These are phyloP conservation scores for Manacus vitellinus DNA, from an alignment of 2,113 vertebrate species.

Conservation along the genomic window DNA sequence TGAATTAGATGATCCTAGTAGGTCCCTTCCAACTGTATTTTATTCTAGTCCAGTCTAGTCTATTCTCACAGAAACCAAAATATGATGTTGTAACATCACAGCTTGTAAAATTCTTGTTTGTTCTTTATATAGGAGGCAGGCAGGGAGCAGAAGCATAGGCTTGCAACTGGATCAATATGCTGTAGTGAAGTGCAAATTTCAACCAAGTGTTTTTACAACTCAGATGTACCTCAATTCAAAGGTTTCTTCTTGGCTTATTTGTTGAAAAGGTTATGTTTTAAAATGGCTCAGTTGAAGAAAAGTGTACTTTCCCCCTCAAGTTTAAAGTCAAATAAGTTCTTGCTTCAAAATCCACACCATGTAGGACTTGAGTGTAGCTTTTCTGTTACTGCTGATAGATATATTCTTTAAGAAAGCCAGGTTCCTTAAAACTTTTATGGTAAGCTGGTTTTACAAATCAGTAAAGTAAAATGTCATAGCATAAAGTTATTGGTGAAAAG, in stretches of 20 bases:
- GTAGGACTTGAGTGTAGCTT: not conserved
- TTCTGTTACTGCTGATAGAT: not conserved
- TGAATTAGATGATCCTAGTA: not conserved
- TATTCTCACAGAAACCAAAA: not conserved
- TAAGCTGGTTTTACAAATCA: not conserved
- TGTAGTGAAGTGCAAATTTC: not conserved
- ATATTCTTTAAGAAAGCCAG: not conserved
- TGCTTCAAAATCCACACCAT: not conserved
- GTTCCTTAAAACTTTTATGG: not conserved
- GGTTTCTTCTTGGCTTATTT: not conserved
- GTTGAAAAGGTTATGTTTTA: not conserved
- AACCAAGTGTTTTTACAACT: not conserved
- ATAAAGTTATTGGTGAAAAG: constrained; percentile 25
- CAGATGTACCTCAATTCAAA: not conserved
- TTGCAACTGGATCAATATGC: not conserved
- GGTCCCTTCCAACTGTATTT: not conserved
- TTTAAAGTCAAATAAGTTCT: not conserved
- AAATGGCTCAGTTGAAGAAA: not conserved
- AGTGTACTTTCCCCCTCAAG: not conserved
- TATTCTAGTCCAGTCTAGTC: not conserved
- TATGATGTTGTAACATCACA: not conserved
- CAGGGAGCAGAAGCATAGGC: not conserved
- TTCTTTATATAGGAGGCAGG: not conserved
- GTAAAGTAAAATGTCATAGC: not conserved
- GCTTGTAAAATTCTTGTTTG: not conserved